Conservation (phyloP, 2,797 vertebrate species). For the Myotis planiceps region DNA sequence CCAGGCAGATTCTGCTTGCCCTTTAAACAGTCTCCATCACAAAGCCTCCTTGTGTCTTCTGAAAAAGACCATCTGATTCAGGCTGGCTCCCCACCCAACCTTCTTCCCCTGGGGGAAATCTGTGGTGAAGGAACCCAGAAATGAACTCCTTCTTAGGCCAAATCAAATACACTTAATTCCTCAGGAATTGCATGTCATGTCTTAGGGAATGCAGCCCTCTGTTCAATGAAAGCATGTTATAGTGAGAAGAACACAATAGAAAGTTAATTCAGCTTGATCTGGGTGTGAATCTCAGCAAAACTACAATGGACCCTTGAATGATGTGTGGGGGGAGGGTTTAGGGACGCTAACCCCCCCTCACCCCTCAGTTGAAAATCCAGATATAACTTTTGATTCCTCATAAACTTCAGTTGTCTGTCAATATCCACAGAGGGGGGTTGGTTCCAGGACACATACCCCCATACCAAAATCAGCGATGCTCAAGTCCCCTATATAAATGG, state of each 20-base stretch:
- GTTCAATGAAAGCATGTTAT: background rate
- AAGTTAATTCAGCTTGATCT: background rate
- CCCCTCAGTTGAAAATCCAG: background rate
- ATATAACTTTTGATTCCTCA: background rate
- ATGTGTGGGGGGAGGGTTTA: background rate
- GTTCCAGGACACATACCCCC: background rate
- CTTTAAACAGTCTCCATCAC: slow-evolving; percentile 51
- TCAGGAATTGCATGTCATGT: background rate
- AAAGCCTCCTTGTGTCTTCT: slow-evolving; percentile 73
- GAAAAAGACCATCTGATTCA: slow-evolving; percentile 58
- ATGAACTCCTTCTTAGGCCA: slow-evolving; percentile 5
- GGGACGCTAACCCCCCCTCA: background rate
- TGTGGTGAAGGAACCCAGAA: background rate
- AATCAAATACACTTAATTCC: slow-evolving; percentile 30
- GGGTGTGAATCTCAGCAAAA: slow-evolving; percentile 32
- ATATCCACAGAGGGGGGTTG: background rate
- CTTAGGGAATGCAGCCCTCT: background rate
- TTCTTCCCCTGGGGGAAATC: background rate
- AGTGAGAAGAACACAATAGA: background rate
- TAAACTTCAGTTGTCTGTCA: background rate
- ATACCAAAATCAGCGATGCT: background rate
- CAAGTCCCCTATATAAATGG: background rate
- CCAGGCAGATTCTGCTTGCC: slow-evolving; percentile 50
- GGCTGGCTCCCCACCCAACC: background rate
- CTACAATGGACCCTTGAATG: background rate